Evolutionary conservation across 1,140 invertebrate genomes (phyloP), one percentile per base, ranked within the genome.

Genomic region (Laupala kohalensis): DNA sequence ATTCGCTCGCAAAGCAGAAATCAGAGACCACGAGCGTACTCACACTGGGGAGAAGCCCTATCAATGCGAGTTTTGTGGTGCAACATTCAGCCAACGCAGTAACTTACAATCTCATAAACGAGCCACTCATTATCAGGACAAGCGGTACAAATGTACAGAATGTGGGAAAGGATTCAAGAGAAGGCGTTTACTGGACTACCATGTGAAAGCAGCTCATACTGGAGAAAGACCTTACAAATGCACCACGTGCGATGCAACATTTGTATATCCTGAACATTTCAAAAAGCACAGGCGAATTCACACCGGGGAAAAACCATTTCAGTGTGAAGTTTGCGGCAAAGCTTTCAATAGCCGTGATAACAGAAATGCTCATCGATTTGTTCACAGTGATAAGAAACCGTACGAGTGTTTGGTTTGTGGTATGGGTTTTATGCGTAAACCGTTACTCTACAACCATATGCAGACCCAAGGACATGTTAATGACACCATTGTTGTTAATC

Each of bases 21-120:
- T 93, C 13, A 78, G 86, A 53, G 90, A 93, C 79, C 92, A 94
- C 75, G 87, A 90, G 78, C 83, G 92, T 53, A 92, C 88, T 27
- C 94, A 96, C 76, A 93, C 91, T 0, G 92, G 92, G n/a, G 92
- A 94, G 77, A 89, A 91, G 53, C 93, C 93, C 0, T 94, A 90
- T 77, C 84, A 89, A 70, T 95, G 93, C 77, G 88, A 92, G 71
- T 84, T 88, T 67, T 93, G 95, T 80, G 89, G 89, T 9, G 89
- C 86, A 12, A 90, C 86, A 1, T 93, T 86, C 73, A 88, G 89
- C 28, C 91, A 93, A 81, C 84, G 90, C 69, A 88, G 88, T 15
- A 93, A 93, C 84, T 79, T 92, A 77, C 88, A 91, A 78, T 90
- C 89, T 0, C 92, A 94, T 77, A 89, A 90, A 74, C 83, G 89